These are phyloP conservation scores for Scleropages formosus DNA, from an alignment of 2,797 vertebrate genomes.

Conservation along the genomic window DNA sequence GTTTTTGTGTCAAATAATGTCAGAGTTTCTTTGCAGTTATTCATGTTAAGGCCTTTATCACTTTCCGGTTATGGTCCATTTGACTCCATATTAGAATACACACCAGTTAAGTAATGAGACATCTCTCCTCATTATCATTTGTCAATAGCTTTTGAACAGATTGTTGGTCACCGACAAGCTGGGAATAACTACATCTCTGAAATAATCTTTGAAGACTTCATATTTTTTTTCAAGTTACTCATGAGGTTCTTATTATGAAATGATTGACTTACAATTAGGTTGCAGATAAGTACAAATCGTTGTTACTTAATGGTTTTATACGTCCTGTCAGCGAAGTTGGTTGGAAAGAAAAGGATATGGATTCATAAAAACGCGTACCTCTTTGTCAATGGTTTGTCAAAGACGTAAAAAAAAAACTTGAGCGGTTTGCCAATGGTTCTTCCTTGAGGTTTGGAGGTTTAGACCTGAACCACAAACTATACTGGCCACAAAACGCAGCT, in stretches of 20 bases:
- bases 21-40: background rate
- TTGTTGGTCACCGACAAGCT: conserved; percentile 51
- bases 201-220: conserved; percentile 39
- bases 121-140: background rate
- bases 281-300: conserved; percentile 5
- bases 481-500: too few species aligned
- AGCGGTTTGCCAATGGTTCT: conserved; percentile 31
- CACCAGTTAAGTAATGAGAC: background rate
- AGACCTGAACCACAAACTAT: background rate
- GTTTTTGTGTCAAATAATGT: too few species aligned
- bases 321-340: background rate
- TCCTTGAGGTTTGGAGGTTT: conserved; percentile 55
- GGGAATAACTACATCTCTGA: conserved; percentile 62
- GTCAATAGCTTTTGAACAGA: background rate
- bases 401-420: background rate
- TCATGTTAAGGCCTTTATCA: background rate
- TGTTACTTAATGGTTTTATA: background rate
- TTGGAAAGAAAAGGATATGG: conserved; percentile 2
- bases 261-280: conserved; percentile 5
- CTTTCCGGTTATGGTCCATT: background rate
- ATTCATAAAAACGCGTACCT: conserved; percentile 5
- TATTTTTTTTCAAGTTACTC: background rate
- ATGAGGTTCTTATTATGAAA: conserved; percentile 20
- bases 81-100: background rate
- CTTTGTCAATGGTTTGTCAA: background rate